These are phyloP conservation scores for Pteromalus puparum DNA, from an alignment of 1,140 invertebrate genomes.

Conservation along the genomic window DNA sequence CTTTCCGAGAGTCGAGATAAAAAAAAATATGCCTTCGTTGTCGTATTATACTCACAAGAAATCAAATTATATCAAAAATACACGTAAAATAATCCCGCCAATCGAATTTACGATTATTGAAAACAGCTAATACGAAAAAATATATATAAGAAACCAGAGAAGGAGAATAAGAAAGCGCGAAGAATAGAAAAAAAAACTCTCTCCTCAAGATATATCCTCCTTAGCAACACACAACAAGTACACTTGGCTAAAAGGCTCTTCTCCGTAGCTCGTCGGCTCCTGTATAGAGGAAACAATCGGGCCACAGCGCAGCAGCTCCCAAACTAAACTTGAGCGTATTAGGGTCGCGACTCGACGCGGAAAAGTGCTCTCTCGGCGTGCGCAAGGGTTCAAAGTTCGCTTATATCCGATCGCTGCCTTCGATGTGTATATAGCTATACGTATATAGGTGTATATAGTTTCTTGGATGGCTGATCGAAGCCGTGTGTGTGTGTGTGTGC, in stretches of 20 bases:
- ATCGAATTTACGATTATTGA: no score
- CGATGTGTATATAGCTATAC: no score
- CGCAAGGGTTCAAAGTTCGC: background rate
- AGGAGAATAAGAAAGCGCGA: background rate
- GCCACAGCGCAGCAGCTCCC: background rate
- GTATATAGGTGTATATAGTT: background rate
- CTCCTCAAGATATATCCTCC: background rate
- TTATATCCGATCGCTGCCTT: slow-evolving; percentile 17
- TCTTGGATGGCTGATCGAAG: background rate
- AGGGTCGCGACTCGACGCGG: slow-evolving; percentile 19
- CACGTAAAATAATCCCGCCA: background rate
- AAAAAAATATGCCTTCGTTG: background rate
- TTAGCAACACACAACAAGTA: background rate
- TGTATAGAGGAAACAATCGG: slow-evolving; percentile 9
- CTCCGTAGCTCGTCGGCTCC: background rate
- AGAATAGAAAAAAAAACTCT: slow-evolving; percentile 1
- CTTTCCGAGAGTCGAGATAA: background rate
- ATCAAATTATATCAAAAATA: background rate
- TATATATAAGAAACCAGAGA: background rate
- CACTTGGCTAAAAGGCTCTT: slow-evolving; percentile 13
- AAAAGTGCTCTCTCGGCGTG: slow-evolving; percentile 4
- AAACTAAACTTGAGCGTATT: slow-evolving; percentile 39
- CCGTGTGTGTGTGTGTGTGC: background rate
- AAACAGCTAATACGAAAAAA: no score
- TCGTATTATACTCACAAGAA: no score